Evolutionary conservation across 2,113 vertebrate species (phyloP).

Genomic region (Dipodomys merriami): DNA sequence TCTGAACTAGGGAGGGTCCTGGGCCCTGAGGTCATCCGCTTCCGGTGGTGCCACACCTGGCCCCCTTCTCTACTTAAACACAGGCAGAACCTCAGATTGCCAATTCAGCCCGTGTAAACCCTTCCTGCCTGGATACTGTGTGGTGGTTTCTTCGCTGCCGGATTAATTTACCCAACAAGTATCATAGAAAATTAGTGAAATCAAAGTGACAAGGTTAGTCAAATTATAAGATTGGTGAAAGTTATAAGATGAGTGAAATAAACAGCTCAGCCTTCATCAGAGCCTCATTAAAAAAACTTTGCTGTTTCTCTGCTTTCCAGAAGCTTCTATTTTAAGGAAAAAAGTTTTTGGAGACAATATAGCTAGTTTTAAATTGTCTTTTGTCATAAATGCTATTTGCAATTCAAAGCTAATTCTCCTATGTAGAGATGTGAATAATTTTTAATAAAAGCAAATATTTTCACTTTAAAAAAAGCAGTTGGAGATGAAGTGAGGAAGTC

Average conservation of each 20-base stretch:
- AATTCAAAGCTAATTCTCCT: background rate
- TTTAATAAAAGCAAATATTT: constrained; percentile 72
- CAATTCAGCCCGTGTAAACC: too few species aligned
- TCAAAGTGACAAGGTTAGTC: constrained; percentile 6
- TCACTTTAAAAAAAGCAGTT: background rate
- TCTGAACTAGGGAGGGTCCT: too few species aligned
- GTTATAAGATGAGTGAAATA: constrained; percentile 15
- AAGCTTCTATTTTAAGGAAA: constrained; percentile 11
- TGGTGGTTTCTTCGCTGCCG: too few species aligned
- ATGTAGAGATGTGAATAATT: constrained; percentile 12
- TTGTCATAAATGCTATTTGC: background rate
- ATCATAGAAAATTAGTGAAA: too few species aligned
- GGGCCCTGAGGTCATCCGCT: too few species aligned
- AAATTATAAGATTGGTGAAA: background rate
- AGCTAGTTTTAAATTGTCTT: constrained; percentile 40
- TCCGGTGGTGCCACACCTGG: too few species aligned
- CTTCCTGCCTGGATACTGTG: too few species aligned
- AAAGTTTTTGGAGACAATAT: background rate
- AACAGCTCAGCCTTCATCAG: constrained; percentile 21
- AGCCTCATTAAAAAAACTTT: background rate
- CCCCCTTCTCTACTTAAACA: too few species aligned
- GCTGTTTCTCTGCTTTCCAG: constrained; percentile 29
- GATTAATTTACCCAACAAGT: too few species aligned
- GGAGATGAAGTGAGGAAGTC: too few species aligned
- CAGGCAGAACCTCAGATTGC: too few species aligned